phyloP scores from a whole-genome alignment of 1,140 invertebrate genomes.

The Drosophila melanogaster region Release_6_plus_ISO1_MT NT_033779.5:17986501-17987000 shows the following conservation, averaged over 20 bases:
- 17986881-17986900: neutral
- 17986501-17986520: neutral
- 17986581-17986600: neutral
- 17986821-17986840: neutral
- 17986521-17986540: neutral
- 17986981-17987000: neutral
- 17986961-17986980: neutral
- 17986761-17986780: neutral
- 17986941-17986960: neutral
- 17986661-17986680: neutral
- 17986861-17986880: neutral
- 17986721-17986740: neutral
- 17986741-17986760: neutral
- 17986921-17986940: constrained; percentile 1
- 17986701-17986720: neutral
- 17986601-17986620: neutral
- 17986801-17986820: too few species aligned
- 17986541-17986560: neutral
- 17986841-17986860: neutral
- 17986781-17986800: neutral
- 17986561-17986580: neutral
- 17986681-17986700: neutral
- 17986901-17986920: neutral
- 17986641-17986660: neutral
- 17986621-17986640: constrained; percentile 2